A percentile compares a stretch with the other conserved stretches of the same genome.
Evolutionary conservation across 2,888 invertebrate genomes (phyloP).

Genomic region (Disparrhopalites patrizii): DNA sequence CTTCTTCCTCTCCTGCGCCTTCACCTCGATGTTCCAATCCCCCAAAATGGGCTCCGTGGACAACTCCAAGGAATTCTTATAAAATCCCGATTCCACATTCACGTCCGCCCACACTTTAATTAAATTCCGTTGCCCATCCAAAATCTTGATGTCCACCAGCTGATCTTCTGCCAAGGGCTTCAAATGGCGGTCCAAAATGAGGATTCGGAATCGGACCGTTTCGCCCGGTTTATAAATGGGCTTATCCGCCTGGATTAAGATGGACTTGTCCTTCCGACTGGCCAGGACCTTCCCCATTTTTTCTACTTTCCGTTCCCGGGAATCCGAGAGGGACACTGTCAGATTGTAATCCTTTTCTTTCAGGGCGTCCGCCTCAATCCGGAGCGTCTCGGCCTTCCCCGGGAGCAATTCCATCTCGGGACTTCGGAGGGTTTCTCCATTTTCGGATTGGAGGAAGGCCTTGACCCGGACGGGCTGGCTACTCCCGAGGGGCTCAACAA

Average conservation of each 20-base stretch:
- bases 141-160: constrained; percentile 22
- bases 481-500: not conserved
- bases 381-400: not conserved
- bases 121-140: constrained; percentile 33
- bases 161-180: constrained; percentile 62
- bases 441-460: not conserved
- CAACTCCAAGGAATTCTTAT: constrained; percentile 68
- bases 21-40: constrained; percentile 62
- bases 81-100: constrained; percentile 61
- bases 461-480: not conserved
- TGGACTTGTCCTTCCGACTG: not conserved
- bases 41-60: constrained; percentile 82
- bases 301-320: not conserved
- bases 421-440: not conserved
- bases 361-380: not conserved
- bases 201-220: not conserved
- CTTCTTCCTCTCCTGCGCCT: not conserved
- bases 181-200: constrained; percentile 65
- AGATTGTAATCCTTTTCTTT: not conserved
- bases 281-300: not conserved
- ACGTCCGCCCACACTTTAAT: constrained; percentile 28
- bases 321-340: not conserved
- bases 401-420: not conserved
- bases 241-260: constrained; percentile 6
- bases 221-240: constrained; percentile 1